Evolutionary conservation across 2,888 invertebrate species (phyloP).

Genomic region (Clitarchus hookeri): DNA sequence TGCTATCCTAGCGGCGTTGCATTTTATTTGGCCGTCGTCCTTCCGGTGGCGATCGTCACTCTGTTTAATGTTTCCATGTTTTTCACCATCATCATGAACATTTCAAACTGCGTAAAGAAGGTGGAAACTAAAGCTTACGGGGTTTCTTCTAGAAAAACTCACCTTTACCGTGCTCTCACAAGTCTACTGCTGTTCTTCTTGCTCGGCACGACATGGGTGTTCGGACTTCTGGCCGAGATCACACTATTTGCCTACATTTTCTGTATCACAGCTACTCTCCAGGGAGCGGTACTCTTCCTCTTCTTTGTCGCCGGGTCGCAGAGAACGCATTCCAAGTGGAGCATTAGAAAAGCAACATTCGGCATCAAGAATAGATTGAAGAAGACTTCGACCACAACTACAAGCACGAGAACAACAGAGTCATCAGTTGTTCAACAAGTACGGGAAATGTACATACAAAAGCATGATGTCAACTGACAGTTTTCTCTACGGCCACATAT

Average conservation of each 20-base stretch:
- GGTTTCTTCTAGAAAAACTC: slow-evolving; percentile 54
- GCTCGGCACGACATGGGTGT: slow-evolving; percentile 65
- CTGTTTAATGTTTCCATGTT: slow-evolving; percentile 61
- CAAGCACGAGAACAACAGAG: not conserved
- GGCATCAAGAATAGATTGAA: not conserved
- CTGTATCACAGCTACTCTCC: slow-evolving; percentile 64
- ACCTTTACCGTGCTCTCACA: slow-evolving; percentile 60
- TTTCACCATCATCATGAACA: slow-evolving; percentile 59
- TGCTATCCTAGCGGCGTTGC: slow-evolving; percentile 62
- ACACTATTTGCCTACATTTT: slow-evolving; percentile 55
- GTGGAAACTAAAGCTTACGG: slow-evolving; percentile 46
- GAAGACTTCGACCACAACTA: not conserved
- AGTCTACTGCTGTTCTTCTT: slow-evolving; percentile 64
- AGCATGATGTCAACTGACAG: not conserved
- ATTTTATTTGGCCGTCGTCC: slow-evolving; percentile 58
- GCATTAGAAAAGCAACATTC: not conserved
- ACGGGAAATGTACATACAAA: not conserved
- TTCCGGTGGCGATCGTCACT: slow-evolving; percentile 62
- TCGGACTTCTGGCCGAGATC: slow-evolving; percentile 57
- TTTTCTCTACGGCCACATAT: not conserved
- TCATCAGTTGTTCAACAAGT: not conserved
- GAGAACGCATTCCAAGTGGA: slow-evolving; percentile 21
- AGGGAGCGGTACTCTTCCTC: slow-evolving; percentile 65
- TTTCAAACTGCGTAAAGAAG: slow-evolving; percentile 55
- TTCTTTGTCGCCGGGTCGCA: slow-evolving; percentile 58